Evolutionary conservation across 2,113 vertebrate species (phyloP).

Genomic region (Pelecanoides urinatrix): DNA sequence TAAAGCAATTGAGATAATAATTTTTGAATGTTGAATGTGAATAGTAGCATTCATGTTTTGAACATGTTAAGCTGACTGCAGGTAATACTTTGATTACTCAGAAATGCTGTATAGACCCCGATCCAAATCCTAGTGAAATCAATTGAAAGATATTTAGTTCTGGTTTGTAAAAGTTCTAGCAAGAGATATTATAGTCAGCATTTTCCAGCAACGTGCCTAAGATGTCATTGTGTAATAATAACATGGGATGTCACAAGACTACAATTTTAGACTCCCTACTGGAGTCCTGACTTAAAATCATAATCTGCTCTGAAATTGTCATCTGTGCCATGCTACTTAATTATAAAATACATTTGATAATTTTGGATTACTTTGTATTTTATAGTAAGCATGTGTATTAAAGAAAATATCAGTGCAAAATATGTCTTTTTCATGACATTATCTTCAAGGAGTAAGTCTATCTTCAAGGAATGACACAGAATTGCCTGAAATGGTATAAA

Average conservation of each 20-base stretch:
- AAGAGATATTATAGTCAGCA: background rate
- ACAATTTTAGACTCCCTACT: background rate
- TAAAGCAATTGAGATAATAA: background rate
- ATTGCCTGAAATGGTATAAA: background rate
- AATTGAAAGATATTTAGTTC: background rate
- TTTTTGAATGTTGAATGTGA: background rate
- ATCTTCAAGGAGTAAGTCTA: background rate
- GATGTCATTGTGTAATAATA: background rate
- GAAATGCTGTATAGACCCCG: accelerated
- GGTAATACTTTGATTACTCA: background rate
- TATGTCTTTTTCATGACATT: background rate
- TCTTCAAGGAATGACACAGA: background rate
- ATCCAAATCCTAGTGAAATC: background rate
- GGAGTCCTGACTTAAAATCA: background rate
- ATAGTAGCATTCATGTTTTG: background rate
- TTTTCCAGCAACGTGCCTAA: background rate
- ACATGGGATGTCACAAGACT: background rate
- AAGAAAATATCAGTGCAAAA: background rate
- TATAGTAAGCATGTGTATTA: background rate
- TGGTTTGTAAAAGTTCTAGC: background rate
- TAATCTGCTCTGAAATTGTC: background rate
- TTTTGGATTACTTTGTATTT: background rate
- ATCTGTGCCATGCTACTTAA: background rate
- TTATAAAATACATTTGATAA: background rate
- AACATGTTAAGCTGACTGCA: background rate